These are phyloP conservation scores for Brachionus paranguensis DNA, from an alignment of 1,140 invertebrate genomes.

Conservation along the genomic window DNA sequence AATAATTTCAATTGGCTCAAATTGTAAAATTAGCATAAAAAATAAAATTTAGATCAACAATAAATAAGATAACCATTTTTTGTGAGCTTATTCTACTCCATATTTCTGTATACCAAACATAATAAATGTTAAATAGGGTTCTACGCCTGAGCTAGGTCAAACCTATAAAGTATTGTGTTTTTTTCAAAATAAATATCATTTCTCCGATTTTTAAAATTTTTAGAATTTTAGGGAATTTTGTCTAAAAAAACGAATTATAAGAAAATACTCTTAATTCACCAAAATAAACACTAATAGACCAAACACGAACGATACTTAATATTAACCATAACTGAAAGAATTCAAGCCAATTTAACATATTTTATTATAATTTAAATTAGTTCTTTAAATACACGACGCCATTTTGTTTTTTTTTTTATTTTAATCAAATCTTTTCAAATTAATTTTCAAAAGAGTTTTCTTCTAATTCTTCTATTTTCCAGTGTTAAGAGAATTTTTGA, in stretches of 20 bases:
- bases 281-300: not conserved
- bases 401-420: not conserved
- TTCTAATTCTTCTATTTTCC: not conserved
- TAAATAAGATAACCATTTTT: no score
- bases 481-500: no score
- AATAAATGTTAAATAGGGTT: not conserved
- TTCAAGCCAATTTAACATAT: not conserved
- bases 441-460: not conserved
- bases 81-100: no score
- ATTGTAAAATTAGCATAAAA: no score
- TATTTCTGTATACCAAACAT: not conserved
- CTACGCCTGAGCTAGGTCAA: not conserved
- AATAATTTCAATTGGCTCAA: no score
- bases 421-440: not conserved
- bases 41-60: no score
- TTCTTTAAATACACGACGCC: not conserved
- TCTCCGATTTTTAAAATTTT: not conserved
- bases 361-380: not conserved
- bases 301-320: not conserved
- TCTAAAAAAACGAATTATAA: not conserved
- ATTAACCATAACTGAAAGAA: not conserved
- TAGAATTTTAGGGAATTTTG: not conserved
- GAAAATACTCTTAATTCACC: not conserved
- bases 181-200: not conserved
- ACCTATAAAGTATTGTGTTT: not conserved